phyloP scores from a whole-genome alignment of 2,888 invertebrate species.

The Ptilodon capucinus region DNA sequence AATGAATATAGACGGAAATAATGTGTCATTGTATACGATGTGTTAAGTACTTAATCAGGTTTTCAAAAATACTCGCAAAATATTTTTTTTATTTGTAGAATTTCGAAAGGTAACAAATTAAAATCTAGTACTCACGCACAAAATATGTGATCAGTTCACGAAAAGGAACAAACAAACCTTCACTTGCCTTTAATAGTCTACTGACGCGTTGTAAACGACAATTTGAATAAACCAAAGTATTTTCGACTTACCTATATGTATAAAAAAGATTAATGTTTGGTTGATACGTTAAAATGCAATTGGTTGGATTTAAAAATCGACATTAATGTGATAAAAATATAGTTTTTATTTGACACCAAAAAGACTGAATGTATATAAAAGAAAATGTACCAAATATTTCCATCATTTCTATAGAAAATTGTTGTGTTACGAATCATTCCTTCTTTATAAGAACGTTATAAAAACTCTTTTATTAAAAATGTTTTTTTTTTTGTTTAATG shows the following conservation, averaged over 20 bases:
- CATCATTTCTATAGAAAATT: no score
- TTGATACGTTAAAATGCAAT: constrained; percentile 14
- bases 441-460: no score
- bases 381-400: no score
- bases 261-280: constrained; percentile 22
- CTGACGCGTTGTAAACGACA: constrained; percentile 25
- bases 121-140: constrained; percentile 68
- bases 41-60: background rate
- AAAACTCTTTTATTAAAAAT: no score
- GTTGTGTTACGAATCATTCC: no score
- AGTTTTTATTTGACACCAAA: background rate
- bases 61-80: background rate
- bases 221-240: constrained; percentile 42
- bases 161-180: constrained; percentile 41
- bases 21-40: no score
- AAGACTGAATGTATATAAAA: no score
- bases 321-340: background rate
- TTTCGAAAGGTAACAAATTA: no score
- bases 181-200: constrained; percentile 50
- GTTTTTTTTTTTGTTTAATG: no score
- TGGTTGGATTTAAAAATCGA: background rate
- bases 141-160: constrained; percentile 63
- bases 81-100: no score
- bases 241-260: constrained; percentile 42
- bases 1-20: no score